Evolutionary conservation across 2,888 invertebrate genomes (phyloP).

Genomic region (Apotomis turbidana): DNA sequence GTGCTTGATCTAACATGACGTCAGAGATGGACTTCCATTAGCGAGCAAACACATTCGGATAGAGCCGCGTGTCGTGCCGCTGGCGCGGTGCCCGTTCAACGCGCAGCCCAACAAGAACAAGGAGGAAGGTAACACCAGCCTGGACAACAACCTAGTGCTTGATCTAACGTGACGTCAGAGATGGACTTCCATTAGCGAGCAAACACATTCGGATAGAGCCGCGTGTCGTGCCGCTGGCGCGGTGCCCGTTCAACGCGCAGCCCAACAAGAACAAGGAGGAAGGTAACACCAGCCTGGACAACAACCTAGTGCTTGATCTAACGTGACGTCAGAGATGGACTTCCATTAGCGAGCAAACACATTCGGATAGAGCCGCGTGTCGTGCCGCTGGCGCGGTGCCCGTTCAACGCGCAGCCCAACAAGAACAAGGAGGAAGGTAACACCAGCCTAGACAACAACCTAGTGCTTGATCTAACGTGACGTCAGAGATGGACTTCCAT

Average conservation of each 20-base stretch:
- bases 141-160: too few relatives aligned
- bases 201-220: conserved; percentile 95
- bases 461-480: too few relatives aligned
- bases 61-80: conserved; percentile 95
- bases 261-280: conserved; percentile 49
- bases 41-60: conserved; percentile 90
- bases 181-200: conserved; percentile 45
- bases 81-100: conserved; percentile 93
- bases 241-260: conserved; percentile 89
- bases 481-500: too few relatives aligned
- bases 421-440: too few relatives aligned
- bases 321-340: too few relatives aligned
- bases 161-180: too few relatives aligned
- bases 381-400: too few relatives aligned
- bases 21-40: too few relatives aligned
- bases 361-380: conserved; percentile 96
- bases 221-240: conserved; percentile 94
- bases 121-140: conserved; percentile 51
- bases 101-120: conserved; percentile 53
- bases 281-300: conserved; percentile 46
- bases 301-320: too few relatives aligned
- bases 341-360: conserved; percentile 80
- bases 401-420: too few relatives aligned
- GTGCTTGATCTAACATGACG: too few relatives aligned
- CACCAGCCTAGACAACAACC: too few relatives aligned